Evolutionary conservation across 2,113 vertebrate genomes (phyloP), one percentile per base, ranked within the genome.

Genomic region (Puffinus mauretanicus): DNA sequence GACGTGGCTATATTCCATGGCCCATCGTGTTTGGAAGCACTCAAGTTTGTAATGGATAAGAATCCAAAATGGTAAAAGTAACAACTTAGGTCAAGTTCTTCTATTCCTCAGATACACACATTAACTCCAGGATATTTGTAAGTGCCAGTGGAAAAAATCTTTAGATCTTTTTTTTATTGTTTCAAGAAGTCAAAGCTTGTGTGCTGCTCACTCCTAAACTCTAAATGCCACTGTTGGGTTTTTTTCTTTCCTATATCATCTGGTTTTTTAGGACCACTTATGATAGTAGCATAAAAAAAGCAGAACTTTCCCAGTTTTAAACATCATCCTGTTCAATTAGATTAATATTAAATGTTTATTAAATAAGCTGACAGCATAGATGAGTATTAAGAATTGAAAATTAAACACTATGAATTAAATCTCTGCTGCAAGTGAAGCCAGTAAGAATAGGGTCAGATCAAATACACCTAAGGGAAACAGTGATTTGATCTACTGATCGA

Each of bases 381-480:
- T 10, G 6, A 88, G 18, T 82, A 95, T 78, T 95, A 93, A 92
- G 49, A 81, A 88, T 42, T 66, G 38, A 86, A 92, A 93, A 89
- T 36, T 86, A 92, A 92, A 82, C 25, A 67, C 25, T n/a, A 16
- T 32, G 1, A 81, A 86, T 77, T 90, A 93, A 92, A 89, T 64
- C 52, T 34, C 16, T 88, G 51, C 69, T 92, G 60, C 57, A 76
- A 84, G 38, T 60, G 24, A 93, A 96, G 44, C 46, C 82, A 86
- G 42, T 67, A 86, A 75, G 47, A 83, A 78, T 17, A 87, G 30
- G 36, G 73, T 84, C 81, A 89, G 73, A 49, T 82, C 66, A 94
- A 91, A 94, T 55, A 30, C 29, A 94, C 62, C 73, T 94, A 87
- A 92, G 86, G 78, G 73, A 97, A 91, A 34, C 57, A 80, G 26